Percentiles rank a stretch among this genome's conserved stretches.
phyloP scores from a whole-genome alignment of 1,140 invertebrate genomes.

The Mya arenaria region DNA sequence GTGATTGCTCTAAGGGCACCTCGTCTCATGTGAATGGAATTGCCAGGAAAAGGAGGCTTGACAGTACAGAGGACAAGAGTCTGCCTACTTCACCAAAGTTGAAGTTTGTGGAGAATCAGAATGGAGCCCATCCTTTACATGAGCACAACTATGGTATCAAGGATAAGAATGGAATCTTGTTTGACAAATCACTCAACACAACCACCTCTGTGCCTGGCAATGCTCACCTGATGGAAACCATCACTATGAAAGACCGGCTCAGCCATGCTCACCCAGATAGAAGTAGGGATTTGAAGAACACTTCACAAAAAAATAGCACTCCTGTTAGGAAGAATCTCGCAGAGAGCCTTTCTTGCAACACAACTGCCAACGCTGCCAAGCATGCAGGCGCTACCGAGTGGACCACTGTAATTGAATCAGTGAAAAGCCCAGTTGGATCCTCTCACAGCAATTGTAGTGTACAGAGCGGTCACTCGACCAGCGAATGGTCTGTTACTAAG shows the following conservation, averaged over 20 bases:
- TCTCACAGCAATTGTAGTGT: constrained; percentile 67
- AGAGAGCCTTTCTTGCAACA: constrained; percentile 55
- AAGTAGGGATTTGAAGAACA: constrained; percentile 36
- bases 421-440: constrained; percentile 73
- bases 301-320: constrained; percentile 22
- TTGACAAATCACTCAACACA: constrained; percentile 70
- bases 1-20: constrained; percentile 36
- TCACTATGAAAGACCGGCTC: constrained; percentile 47
- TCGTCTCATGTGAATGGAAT: background rate
- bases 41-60: background rate
- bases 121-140: background rate
- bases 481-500: constrained; percentile 78
- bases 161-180: constrained; percentile 58
- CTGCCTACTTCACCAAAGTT: background rate
- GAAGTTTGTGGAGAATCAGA: background rate
- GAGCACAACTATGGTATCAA: constrained; percentile 10
- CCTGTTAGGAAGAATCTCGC: constrained; percentile 43
- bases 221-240: constrained; percentile 61
- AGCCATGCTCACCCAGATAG: constrained; percentile 27
- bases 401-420: constrained; percentile 74
- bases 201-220: constrained; percentile 72
- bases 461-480: constrained; percentile 78
- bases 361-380: constrained; percentile 56
- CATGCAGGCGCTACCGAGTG: constrained; percentile 75
- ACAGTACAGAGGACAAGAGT: background rate